Percentiles rank a stretch among this genome's conserved stretches.
phyloP scores from a whole-genome alignment of 2,113 vertebrate species.

The Dromiciops gliroides region DNA sequence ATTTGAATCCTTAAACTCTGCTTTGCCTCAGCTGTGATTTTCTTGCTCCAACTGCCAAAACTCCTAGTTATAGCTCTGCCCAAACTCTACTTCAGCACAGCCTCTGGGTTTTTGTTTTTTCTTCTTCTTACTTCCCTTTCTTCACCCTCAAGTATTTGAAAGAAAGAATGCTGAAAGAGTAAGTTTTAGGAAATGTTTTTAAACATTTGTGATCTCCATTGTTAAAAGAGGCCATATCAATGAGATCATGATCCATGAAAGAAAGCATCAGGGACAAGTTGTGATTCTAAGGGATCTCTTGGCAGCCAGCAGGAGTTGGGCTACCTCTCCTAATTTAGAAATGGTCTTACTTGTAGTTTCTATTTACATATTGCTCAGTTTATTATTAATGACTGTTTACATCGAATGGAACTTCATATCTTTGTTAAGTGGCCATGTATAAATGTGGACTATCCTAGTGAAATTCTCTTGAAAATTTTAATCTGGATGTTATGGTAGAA shows the following conservation, averaged over 20 bases:
- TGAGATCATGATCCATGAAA: background rate
- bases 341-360: background rate
- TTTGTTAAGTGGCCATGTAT: background rate
- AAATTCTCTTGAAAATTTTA: slow-evolving; percentile 17
- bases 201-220: background rate
- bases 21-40: background rate
- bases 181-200: background rate
- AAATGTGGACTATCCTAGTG: background rate
- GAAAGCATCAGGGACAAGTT: background rate
- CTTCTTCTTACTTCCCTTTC: slow-evolving; percentile 20
- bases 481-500: slow-evolving; percentile 21
- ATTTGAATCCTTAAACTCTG: background rate
- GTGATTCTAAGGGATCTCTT: background rate
- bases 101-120: background rate
- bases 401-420: background rate
- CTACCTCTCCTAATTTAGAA: background rate
- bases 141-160: background rate
- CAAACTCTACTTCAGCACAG: slow-evolving; percentile 11
- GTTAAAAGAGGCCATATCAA: background rate
- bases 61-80: background rate
- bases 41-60: background rate
- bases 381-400: background rate
- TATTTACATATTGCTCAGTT: background rate
- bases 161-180: background rate
- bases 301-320: background rate